Evolutionary conservation across 2,797 vertebrate species (phyloP).

Genomic region (Numenius phaeopus): DNA sequence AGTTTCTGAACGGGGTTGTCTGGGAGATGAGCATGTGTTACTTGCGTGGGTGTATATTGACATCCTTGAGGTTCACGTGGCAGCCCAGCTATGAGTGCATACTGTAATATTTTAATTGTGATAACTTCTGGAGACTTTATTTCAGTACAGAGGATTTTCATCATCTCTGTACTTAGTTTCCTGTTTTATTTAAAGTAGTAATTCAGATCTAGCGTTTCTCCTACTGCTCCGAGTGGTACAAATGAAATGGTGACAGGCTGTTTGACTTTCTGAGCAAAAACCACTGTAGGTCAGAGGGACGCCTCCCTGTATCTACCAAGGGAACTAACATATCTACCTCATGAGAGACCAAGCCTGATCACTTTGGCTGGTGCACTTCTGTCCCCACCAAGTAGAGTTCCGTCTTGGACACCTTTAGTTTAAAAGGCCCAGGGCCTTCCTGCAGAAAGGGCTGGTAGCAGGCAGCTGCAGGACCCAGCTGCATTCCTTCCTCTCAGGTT

Average conservation of each 20-base stretch:
- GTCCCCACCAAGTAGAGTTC: neutral
- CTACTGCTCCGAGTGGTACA: neutral
- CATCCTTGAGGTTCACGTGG: neutral
- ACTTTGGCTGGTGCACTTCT: neutral
- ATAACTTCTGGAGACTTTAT: neutral
- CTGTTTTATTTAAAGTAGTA: neutral
- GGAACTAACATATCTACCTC: neutral
- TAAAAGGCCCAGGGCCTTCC: neutral
- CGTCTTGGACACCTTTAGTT: neutral
- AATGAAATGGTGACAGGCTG: neutral
- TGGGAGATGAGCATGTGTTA: neutral
- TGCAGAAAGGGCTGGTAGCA: neutral
- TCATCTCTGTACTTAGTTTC: neutral
- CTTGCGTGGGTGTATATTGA: neutral
- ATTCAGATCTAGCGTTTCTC: neutral
- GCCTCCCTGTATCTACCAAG: neutral
- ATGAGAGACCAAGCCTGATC: neutral
- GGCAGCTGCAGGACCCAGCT: neutral
- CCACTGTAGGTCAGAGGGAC: neutral
- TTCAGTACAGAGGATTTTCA: neutral
- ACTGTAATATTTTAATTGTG: neutral
- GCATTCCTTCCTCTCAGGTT: neutral
- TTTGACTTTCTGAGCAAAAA: constrained; percentile 10
- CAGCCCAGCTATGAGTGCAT: neutral
- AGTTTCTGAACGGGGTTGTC: neutral